phyloP scores from a whole-genome alignment of 2,888 invertebrate species.

The Congeria kusceri region DNA sequence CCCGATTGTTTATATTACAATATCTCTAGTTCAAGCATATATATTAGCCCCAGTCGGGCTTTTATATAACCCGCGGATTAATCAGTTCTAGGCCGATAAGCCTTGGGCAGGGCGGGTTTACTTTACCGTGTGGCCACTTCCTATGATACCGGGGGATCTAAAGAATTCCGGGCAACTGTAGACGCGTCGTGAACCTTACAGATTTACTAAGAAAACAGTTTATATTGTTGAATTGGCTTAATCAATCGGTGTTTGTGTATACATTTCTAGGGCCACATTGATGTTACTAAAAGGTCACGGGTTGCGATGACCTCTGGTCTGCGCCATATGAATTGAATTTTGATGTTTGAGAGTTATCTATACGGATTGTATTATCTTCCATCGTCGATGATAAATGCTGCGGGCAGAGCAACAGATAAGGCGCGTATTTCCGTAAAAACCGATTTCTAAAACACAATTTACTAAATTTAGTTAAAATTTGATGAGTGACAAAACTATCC shows the following conservation, averaged over 20 bases:
- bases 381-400: too few relatives aligned
- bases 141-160: constrained; percentile 23
- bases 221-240: constrained; percentile 58
- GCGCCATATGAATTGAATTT: neutral
- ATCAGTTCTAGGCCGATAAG: constrained; percentile 10
- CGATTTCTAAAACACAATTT: too few relatives aligned
- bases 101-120: constrained; percentile 18
- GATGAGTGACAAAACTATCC: too few relatives aligned
- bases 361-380: too few relatives aligned
- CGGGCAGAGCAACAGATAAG: too few relatives aligned
- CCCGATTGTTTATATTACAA: constrained; percentile 8
- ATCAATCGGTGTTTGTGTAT: constrained; percentile 57
- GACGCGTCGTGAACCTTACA: constrained; percentile 42
- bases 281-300: constrained; percentile 15
- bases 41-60: neutral
- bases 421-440: too few relatives aligned
- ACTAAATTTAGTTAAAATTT: too few relatives aligned
- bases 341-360: neutral
- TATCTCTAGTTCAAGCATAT: neutral
- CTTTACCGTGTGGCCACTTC: constrained; percentile 32
- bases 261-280: constrained; percentile 23
- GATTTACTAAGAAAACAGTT: constrained; percentile 63
- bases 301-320: constrained; percentile 28
- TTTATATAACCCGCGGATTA: constrained; percentile 22
- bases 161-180: neutral